Conservation (phyloP, 2,888 invertebrate genomes). For the Salticus scenicus region DNA sequence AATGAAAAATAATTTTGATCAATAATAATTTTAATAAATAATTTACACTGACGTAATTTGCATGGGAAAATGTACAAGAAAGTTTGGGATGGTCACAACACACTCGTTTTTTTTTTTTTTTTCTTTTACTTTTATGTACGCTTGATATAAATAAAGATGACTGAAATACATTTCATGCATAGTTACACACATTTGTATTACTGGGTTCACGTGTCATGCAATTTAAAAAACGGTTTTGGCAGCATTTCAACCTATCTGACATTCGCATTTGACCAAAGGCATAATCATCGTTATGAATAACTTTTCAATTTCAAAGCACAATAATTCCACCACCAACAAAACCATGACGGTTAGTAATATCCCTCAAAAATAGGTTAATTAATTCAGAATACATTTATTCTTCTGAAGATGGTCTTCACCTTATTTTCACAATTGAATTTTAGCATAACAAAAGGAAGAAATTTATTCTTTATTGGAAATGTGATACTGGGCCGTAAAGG, state of each 20-base stretch:
- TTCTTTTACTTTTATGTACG: too few relatives aligned
- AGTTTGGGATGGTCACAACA: too few relatives aligned
- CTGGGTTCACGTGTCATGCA: not conserved
- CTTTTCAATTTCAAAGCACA: not conserved
- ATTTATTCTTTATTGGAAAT: too few relatives aligned
- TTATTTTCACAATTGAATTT: too few relatives aligned
- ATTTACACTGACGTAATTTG: too few relatives aligned
- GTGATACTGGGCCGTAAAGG: too few relatives aligned
- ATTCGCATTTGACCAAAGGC: not conserved
- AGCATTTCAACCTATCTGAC: not conserved
- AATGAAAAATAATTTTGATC: too few relatives aligned
- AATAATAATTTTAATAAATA: too few relatives aligned
- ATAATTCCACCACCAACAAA: not conserved
- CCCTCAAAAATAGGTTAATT: slow-evolving; percentile 1
- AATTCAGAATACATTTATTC: not conserved
- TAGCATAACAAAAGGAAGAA: too few relatives aligned
- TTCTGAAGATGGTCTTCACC: too few relatives aligned
- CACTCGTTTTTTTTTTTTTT: too few relatives aligned
- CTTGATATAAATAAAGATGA: not conserved
- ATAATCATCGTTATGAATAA: not conserved
- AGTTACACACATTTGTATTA: not conserved
- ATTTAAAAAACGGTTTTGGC: not conserved
- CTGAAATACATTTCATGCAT: not conserved
- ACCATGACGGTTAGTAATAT: not conserved
- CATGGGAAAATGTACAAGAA: too few relatives aligned